Conservation (phyloP, 2,797 vertebrate species). For the Holocentrus rufus region DNA sequence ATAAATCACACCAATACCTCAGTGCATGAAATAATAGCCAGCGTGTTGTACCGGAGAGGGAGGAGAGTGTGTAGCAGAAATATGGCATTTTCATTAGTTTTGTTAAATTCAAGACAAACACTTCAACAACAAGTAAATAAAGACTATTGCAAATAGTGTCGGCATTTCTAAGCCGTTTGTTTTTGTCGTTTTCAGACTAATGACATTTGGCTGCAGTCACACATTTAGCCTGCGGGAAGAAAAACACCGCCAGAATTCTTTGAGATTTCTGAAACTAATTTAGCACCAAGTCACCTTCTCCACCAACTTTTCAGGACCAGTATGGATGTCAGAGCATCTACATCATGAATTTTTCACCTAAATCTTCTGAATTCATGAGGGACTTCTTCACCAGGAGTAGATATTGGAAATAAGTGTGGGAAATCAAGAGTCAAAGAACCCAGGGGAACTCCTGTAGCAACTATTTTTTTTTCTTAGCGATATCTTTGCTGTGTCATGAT, state of each 20-base stretch:
- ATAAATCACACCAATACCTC: conserved; percentile 53
- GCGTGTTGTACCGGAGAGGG: background rate
- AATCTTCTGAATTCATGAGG: conserved; percentile 24
- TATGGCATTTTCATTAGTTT: conserved; percentile 13
- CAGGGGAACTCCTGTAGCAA: conserved; percentile 7
- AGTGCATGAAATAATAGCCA: conserved; percentile 21
- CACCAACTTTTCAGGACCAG: background rate
- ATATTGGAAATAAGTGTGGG: conserved; percentile 10
- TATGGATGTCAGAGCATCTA: conserved; percentile 8
- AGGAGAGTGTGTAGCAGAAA: background rate
- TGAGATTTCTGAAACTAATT: conserved; percentile 17
- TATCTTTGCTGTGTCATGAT: conserved; percentile 4
- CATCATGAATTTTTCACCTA: background rate
- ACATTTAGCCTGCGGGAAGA: conserved; percentile 36
- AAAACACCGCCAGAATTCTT: conserved; percentile 12
- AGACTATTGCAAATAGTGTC: conserved; percentile 13
- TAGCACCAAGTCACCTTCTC: conserved; percentile 1
- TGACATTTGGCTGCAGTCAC: conserved; percentile 38
- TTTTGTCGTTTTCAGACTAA: conserved; percentile 27
- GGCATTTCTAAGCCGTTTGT: conserved; percentile 33
- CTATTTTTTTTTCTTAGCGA: conserved; percentile 15
- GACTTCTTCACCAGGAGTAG: background rate
- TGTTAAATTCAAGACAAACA: conserved; percentile 18
- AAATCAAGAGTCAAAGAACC: conserved; percentile 19
- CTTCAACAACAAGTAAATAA: conserved; percentile 20